Conservation (phyloP, 1,140 invertebrate genomes). For the Drosophila pandora region DNA sequence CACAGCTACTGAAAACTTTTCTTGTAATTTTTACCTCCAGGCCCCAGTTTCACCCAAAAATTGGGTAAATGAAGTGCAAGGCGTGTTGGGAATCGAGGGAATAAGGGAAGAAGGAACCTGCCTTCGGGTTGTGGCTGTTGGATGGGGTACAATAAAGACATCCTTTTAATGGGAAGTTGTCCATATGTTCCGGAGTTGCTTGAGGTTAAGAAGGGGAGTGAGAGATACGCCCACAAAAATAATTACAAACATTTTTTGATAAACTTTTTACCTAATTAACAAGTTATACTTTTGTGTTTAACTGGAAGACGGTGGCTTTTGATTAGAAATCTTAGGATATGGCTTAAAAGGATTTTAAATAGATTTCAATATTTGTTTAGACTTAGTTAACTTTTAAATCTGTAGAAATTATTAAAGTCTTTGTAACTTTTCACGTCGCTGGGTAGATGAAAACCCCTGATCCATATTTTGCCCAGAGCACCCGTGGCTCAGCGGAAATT, state of each 20-base stretch:
- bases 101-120: slow-evolving; percentile 13
- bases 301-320: background rate
- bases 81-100: slow-evolving; percentile 44
- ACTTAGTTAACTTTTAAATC: slow-evolving; percentile 15
- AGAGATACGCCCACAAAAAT: too few species aligned
- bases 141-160: slow-evolving; percentile 17
- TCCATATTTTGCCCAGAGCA: background rate
- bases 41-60: slow-evolving; percentile 31
- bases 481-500: slow-evolving; percentile 21
- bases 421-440: slow-evolving; percentile 8
- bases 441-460: slow-evolving; percentile 8
- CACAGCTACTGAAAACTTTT: slow-evolving; percentile 32
- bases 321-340: background rate
- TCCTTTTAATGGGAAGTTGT: slow-evolving; percentile 41
- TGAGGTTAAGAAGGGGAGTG: background rate
- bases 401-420: slow-evolving; percentile 26
- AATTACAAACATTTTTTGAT: background rate
- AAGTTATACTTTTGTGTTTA: background rate
- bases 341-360: background rate
- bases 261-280: background rate
- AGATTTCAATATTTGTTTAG: background rate
- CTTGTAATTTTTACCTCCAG: slow-evolving; percentile 31
- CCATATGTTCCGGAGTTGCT: slow-evolving; percentile 31
- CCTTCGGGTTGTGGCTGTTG: slow-evolving; percentile 8
- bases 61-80: slow-evolving; percentile 73